A percentile compares a stretch with the other conserved stretches of the same genome.
Evolutionary conservation across 1,140 invertebrate genomes (phyloP).

Genomic region (Chironomus tepperi): DNA sequence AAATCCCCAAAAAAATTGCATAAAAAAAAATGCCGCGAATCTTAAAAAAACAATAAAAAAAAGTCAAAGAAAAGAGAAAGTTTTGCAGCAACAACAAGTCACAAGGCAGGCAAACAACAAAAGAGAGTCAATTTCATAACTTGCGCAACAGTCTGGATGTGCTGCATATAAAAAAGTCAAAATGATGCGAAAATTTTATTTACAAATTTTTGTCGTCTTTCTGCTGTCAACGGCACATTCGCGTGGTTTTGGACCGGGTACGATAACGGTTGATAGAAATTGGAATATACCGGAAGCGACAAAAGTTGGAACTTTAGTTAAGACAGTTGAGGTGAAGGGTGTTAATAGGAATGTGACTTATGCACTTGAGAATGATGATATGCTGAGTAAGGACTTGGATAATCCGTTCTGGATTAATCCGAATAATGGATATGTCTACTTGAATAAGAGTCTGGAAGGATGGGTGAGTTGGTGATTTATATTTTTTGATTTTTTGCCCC

Average conservation of each 20-base stretch:
- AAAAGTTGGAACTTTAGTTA: constrained; percentile 52
- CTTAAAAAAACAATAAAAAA: neutral
- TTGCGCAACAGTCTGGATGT: neutral
- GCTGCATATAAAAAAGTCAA: neutral
- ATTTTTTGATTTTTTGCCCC: neutral
- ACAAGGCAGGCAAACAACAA: neutral
- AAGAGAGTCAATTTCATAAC: constrained; percentile 14
- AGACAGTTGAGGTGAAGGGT: constrained; percentile 49
- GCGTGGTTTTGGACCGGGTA: constrained; percentile 32
- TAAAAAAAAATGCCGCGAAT: neutral
- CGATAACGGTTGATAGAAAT: constrained; percentile 45
- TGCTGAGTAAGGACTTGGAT: constrained; percentile 54
- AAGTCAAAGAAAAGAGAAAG: constrained; percentile 2
- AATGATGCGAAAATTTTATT: neutral
- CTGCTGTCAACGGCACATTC: neutral
- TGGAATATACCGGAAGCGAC: constrained; percentile 58
- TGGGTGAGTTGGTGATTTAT: constrained; percentile 45
- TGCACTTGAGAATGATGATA: constrained; percentile 33
- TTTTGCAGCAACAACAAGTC: neutral
- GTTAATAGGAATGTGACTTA: constrained; percentile 31
- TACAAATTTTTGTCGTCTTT: neutral
- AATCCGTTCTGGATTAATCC: constrained; percentile 60
- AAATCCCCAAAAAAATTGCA: no score
- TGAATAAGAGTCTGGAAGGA: constrained; percentile 57
- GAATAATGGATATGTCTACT: constrained; percentile 55